A percentile compares a stretch with the other conserved stretches of the same genome.
Evolutionary conservation across 2,888 invertebrate genomes (phyloP).

Genomic region (Cataglyphis rosenhaueri): DNA sequence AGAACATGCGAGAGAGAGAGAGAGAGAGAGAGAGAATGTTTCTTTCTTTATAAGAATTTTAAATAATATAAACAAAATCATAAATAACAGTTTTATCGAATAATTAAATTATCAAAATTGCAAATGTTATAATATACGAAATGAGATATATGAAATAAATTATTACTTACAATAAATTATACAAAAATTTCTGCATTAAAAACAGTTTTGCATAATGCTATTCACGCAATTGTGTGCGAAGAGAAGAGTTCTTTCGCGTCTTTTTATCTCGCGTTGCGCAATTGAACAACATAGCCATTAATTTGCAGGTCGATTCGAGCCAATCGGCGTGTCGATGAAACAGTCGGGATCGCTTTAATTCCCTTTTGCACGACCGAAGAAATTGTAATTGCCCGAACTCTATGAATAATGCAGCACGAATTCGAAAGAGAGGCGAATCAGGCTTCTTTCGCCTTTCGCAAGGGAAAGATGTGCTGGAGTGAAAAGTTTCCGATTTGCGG

Average conservation of each 20-base stretch:
- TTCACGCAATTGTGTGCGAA: background rate
- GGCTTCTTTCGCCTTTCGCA: slow-evolving; percentile 15
- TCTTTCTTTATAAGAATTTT: background rate
- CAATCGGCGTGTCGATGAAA: slow-evolving; percentile 36
- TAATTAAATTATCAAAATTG: background rate
- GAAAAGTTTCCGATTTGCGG: slow-evolving; percentile 51
- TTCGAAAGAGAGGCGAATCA: slow-evolving; percentile 37
- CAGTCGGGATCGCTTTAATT: slow-evolving; percentile 48
- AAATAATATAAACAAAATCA: background rate
- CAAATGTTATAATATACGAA: background rate
- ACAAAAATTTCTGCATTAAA: background rate
- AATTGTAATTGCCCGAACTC: slow-evolving; percentile 60
- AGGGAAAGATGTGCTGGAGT: background rate
- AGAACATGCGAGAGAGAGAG: background rate
- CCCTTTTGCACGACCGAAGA: slow-evolving; percentile 37
- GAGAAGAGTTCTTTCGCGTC: background rate
- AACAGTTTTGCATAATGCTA: background rate
- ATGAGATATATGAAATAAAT: background rate
- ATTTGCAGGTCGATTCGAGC: slow-evolving; percentile 39
- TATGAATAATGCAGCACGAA: slow-evolving; percentile 66
- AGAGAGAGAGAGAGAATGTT: background rate
- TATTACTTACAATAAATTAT: background rate
- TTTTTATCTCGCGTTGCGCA: background rate
- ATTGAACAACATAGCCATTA: slow-evolving; percentile 35
- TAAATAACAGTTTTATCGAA: slow-evolving; percentile 1